Conservation (phyloP, 2,888 invertebrate species). For the Heliconius hortense region DNA sequence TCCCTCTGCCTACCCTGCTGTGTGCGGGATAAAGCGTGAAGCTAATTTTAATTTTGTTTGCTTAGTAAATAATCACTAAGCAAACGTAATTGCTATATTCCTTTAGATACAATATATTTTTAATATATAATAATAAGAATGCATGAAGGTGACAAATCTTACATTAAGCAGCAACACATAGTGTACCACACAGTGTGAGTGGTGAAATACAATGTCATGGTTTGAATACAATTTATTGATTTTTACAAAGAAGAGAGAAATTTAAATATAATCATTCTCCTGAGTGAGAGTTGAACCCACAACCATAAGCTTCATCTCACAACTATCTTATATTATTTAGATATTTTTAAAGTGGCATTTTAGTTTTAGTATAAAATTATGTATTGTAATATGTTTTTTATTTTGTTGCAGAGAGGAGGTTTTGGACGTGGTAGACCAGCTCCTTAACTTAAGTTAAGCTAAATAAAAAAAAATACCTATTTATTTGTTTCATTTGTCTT, state of each 20-base stretch:
- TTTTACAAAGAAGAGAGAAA: not conserved
- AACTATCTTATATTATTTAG: not conserved
- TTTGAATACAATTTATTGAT: not conserved
- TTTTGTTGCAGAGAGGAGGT: slow-evolving; percentile 87
- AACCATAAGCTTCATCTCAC: not conserved
- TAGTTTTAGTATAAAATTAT: not conserved
- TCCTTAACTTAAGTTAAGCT: slow-evolving; percentile 58
- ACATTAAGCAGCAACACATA: not conserved
- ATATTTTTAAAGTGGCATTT: not conserved
- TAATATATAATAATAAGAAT: not conserved
- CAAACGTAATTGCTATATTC: not conserved
- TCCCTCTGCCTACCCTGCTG: too few relatives aligned
- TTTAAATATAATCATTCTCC: not conserved
- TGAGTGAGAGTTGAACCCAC: not conserved
- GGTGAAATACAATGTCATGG: not conserved
- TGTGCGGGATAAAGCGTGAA: too few relatives aligned
- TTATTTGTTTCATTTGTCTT: slow-evolving; percentile 40
- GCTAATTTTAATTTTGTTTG: too few relatives aligned
- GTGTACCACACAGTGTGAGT: too few relatives aligned
- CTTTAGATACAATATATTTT: not conserved
- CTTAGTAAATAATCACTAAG: too few relatives aligned
- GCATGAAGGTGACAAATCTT: not conserved
- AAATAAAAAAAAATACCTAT: slow-evolving; percentile 57
- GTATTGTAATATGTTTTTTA: slow-evolving; percentile 29
- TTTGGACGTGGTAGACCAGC: slow-evolving; percentile 88